Evolutionary conservation across 2,113 vertebrate species (phyloP).

Genomic region (Melanerpes aurifrons): DNA sequence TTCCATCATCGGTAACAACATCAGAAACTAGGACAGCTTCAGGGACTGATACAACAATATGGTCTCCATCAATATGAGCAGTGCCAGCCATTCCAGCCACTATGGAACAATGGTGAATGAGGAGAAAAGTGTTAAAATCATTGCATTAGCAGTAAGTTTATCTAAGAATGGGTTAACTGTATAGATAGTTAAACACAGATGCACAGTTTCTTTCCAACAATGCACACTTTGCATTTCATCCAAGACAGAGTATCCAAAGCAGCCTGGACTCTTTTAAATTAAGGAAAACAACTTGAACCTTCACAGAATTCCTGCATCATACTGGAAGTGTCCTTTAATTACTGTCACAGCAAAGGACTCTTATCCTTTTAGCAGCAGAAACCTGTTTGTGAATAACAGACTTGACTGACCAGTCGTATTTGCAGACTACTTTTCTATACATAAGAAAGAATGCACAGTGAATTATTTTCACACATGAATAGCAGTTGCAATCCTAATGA

Average conservation of each 20-base stretch:
- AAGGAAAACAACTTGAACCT: not conserved
- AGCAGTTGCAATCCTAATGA: not conserved
- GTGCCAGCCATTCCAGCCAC: constrained; percentile 97
- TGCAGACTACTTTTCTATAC: not conserved
- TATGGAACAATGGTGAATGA: constrained; percentile 69
- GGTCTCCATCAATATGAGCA: constrained; percentile 96
- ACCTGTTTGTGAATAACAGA: not conserved
- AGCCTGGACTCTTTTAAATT: not conserved
- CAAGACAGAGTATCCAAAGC: not conserved
- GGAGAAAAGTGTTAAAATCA: constrained; percentile 55
- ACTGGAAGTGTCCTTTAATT: not conserved
- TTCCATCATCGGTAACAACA: constrained; percentile 93
- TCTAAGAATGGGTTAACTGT: not conserved
- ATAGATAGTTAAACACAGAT: not conserved
- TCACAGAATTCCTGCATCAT: not conserved
- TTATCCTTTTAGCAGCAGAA: not conserved
- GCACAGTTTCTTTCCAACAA: not conserved
- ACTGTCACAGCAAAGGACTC: not conserved
- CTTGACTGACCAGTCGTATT: not conserved
- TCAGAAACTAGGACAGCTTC: constrained; percentile 97
- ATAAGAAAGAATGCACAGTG: not conserved
- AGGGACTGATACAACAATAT: constrained; percentile 97
- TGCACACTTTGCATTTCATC: not conserved
- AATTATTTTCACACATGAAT: not conserved
- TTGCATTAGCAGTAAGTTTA: not conserved